phyloP scores from a whole-genome alignment of 2,113 vertebrate species.

The Xiphophorus hellerii region DNA sequence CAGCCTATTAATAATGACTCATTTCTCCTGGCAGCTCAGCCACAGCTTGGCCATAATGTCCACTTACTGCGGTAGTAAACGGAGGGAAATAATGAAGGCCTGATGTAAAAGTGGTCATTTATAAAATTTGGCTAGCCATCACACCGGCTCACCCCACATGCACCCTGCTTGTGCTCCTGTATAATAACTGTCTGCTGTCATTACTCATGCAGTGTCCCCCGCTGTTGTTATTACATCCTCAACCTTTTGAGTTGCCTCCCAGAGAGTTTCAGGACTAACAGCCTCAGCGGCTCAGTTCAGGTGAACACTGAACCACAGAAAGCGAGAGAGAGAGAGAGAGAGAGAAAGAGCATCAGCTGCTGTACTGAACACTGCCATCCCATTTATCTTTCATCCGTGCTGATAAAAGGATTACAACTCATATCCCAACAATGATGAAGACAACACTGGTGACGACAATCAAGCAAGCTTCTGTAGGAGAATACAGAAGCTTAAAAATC shows the following conservation, averaged over 20 bases:
- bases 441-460: no score
- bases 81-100: constrained; percentile 35
- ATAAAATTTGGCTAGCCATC: constrained; percentile 29
- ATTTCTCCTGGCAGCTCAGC: constrained; percentile 33
- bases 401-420: neutral
- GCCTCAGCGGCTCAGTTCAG: constrained; percentile 30
- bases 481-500: no score
- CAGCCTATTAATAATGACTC: constrained; percentile 41
- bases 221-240: constrained; percentile 44
- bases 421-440: neutral
- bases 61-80: constrained; percentile 24
- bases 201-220: constrained; percentile 54
- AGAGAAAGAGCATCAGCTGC: constrained; percentile 32
- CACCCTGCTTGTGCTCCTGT: constrained; percentile 51
- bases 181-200: constrained; percentile 61
- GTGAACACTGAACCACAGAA: constrained; percentile 30
- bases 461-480: no score
- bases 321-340: constrained; percentile 1
- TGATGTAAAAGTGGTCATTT: constrained; percentile 52
- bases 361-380: constrained; percentile 34
- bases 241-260: constrained; percentile 60
- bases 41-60: constrained; percentile 26
- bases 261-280: constrained; percentile 52
- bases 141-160: constrained; percentile 19
- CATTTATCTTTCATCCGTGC: constrained; percentile 13